A percentile compares a stretch with the other conserved stretches of the same genome.
These are phyloP conservation scores for Alouatta palliata DNA, from an alignment of 2,113 vertebrate species.

Conservation along the genomic window DNA sequence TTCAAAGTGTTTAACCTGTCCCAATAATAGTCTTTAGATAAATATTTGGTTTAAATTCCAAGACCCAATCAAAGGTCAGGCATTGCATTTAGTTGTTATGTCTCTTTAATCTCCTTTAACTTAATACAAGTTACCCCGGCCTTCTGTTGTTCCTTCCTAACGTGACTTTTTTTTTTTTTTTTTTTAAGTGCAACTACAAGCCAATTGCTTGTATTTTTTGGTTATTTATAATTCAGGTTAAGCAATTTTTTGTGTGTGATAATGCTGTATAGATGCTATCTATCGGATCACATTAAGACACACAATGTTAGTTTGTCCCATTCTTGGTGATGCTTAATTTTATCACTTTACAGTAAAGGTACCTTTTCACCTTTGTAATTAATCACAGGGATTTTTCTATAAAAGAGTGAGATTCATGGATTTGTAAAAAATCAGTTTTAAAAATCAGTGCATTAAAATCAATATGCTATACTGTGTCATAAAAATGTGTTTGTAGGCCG, in stretches of 20 bases:
- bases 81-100: too few species aligned
- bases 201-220: not conserved
- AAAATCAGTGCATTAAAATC: too few species aligned
- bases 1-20: not conserved
- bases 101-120: not conserved
- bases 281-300: not conserved
- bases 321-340: not conserved
- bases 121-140: not conserved
- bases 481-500: too few species aligned
- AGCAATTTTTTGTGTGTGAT: not conserved
- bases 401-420: not conserved
- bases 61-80: not conserved
- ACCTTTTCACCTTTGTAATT: not conserved
- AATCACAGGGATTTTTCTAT: not conserved
- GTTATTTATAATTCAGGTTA: not conserved
- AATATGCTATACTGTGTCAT: too few species aligned
- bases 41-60: not conserved
- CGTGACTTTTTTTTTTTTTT: not conserved
- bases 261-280: not conserved
- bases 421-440: not conserved
- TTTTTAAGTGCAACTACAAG: not conserved
- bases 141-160: not conserved
- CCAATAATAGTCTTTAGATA: not conserved
- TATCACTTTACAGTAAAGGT: not conserved
- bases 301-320: not conserved